A percentile compares a stretch with the other conserved stretches of the same genome.
Evolutionary conservation across 2,888 invertebrate genomes (phyloP).

Genomic region (Noctua janthina): DNA sequence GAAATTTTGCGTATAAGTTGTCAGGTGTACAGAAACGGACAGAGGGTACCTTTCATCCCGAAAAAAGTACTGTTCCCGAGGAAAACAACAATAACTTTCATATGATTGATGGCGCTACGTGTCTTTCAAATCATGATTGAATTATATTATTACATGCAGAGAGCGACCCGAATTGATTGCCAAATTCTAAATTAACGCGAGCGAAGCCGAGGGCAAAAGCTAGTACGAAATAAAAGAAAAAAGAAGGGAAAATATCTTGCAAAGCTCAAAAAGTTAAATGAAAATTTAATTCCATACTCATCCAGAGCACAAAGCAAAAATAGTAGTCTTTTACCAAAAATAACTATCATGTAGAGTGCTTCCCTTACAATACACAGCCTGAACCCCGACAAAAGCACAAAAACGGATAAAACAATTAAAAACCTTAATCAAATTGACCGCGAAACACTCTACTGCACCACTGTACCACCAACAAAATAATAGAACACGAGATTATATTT

Average conservation of each 20-base stretch:
- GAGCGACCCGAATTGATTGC: no score
- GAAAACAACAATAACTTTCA: no score
- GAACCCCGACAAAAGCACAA: constrained; percentile 10
- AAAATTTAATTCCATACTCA: background rate
- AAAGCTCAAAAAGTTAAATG: background rate
- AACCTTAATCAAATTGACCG: constrained; percentile 59
- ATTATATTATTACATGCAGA: no score
- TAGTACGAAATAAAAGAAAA: background rate
- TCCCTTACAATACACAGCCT: background rate
- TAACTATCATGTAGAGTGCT: background rate
- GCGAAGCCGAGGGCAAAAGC: no score
- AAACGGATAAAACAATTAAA: constrained; percentile 36
- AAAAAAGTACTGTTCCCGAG: no score
- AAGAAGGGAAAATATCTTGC: background rate
- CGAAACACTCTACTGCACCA: constrained; percentile 63
- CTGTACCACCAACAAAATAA: constrained; percentile 68
- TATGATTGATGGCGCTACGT: no score
- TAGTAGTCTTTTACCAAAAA: no score
- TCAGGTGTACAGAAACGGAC: no score
- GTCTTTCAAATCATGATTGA: no score
- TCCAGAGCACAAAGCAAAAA: background rate
- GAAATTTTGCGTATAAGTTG: no score
- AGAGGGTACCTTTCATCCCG: no score
- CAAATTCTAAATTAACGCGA: no score
- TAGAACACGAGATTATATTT: constrained; percentile 71